Conservation (phyloP, 2,888 invertebrate species). For the Archips xylosteana region DNA sequence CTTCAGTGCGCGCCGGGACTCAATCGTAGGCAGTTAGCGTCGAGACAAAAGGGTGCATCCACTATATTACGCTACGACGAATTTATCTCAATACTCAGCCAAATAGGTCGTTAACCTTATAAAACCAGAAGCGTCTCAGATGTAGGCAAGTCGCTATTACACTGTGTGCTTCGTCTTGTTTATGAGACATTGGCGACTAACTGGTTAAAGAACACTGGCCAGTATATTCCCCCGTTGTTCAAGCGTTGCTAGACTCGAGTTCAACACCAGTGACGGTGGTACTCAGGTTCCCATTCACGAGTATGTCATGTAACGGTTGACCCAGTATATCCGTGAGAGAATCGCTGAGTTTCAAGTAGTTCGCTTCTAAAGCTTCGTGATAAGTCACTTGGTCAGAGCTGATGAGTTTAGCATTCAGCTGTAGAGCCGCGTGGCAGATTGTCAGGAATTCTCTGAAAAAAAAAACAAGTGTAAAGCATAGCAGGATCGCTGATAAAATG, state of each 20-base stretch:
- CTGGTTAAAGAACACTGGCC: conserved; percentile 12
- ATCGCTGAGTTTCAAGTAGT: conserved; percentile 94
- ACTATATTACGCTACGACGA: not conserved
- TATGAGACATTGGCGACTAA: not conserved
- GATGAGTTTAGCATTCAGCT: conserved; percentile 95
- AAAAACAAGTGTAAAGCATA: not conserved
- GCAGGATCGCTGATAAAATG: no score
- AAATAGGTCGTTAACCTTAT: not conserved
- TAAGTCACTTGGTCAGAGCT: conserved; percentile 96
- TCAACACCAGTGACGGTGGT: conserved; percentile 93
- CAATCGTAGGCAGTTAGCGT: no score
- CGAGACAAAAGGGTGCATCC: no score
- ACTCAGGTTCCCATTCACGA: conserved; percentile 91
- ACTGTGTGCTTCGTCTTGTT: no score
- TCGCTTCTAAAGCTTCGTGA: conserved; percentile 94
- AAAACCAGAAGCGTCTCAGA: not conserved
- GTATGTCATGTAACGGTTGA: conserved; percentile 87
- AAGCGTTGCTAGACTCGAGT: conserved; percentile 93
- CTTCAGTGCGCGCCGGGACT: no score
- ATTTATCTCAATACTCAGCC: not conserved
- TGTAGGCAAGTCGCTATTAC: not conserved
- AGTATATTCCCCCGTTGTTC: not conserved
- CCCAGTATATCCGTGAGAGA: conserved; percentile 91
- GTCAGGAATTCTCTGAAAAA: conserved; percentile 93
- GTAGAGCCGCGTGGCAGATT: conserved; percentile 95